A percentile compares a stretch with the other conserved stretches of the same genome.
These are phyloP conservation scores for Artibeus lituratus DNA, from an alignment of 2,797 vertebrate species.

Conservation along the genomic window DNA sequence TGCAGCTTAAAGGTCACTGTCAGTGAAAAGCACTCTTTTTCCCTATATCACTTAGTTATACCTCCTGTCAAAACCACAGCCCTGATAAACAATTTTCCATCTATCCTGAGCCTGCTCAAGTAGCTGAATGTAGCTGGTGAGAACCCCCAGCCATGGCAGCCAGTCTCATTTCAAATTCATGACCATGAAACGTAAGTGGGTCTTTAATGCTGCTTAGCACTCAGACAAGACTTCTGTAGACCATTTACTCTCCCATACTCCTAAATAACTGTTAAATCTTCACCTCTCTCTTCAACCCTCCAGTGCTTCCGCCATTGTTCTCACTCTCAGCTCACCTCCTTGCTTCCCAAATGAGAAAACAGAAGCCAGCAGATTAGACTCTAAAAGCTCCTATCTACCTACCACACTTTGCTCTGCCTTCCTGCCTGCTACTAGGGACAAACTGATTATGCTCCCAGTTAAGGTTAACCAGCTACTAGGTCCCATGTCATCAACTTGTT, in stretches of 20 bases:
- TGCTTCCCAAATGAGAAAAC: background rate
- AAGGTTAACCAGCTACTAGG: background rate
- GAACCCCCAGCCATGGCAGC: background rate
- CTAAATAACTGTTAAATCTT: background rate
- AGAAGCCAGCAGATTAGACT: background rate
- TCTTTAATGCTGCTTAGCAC: background rate
- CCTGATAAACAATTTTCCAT: background rate
- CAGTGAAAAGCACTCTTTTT: background rate
- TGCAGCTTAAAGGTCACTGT: background rate
- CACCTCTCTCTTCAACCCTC: background rate
- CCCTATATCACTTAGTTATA: background rate
- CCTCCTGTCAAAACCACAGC: background rate
- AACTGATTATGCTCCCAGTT: background rate
- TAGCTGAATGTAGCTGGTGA: background rate
- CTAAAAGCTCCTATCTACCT: background rate
- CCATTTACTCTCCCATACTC: background rate
- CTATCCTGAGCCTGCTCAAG: background rate
- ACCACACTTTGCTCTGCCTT: background rate
- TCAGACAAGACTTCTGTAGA: background rate
- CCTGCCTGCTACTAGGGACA: background rate
- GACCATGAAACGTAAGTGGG: background rate
- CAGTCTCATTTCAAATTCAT: background rate
- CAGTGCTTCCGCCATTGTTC: background rate
- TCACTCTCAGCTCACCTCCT: background rate
- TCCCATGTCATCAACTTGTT: background rate